phyloP scores from a whole-genome alignment of 2,888 invertebrate species.

The Drosophila paramelanica region DNA sequence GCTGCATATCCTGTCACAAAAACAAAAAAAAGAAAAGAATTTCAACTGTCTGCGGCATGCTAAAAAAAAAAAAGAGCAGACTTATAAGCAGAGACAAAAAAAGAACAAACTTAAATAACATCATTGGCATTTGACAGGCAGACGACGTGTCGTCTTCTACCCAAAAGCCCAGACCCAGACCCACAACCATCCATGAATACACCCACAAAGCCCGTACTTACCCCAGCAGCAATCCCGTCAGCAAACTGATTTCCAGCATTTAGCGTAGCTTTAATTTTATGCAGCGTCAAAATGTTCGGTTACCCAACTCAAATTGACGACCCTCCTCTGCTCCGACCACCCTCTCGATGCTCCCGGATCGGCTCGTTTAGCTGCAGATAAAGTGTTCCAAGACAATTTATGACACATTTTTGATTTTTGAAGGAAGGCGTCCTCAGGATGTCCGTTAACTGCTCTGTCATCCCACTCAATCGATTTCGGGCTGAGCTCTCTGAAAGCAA shows the following conservation, averaged over 20 bases:
- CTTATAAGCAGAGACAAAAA: constrained; percentile 16
- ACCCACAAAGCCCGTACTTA: neutral
- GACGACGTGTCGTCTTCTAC: constrained; percentile 40
- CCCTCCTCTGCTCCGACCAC: neutral
- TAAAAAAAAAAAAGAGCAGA: constrained; percentile 33
- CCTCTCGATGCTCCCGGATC: neutral
- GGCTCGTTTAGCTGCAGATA: constrained; percentile 22
- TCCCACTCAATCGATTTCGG: constrained; percentile 26
- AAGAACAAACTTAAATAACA: constrained; percentile 49
- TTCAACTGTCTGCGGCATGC: constrained; percentile 54
- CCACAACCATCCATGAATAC: neutral
- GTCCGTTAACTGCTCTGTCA: constrained; percentile 40
- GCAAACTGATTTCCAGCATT: neutral
- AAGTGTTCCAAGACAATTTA: constrained; percentile 18
- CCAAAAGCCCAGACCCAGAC: neutral
- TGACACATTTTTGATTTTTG: constrained; percentile 32
- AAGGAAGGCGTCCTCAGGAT: constrained; percentile 34
- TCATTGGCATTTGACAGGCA: constrained; percentile 73
- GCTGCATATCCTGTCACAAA: constrained; percentile 34
- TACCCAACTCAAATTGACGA: constrained; percentile 49
- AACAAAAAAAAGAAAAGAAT: constrained; percentile 20
- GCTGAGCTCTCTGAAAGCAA: neutral
- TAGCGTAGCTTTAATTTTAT: constrained; percentile 48
- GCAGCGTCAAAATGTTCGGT: constrained; percentile 52
- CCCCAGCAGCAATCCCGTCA: too few relatives aligned